Conservation (phyloP, 30 jellyfish, hydroid and myxozoan genomes). For the Morbakka virulenta region DNA sequence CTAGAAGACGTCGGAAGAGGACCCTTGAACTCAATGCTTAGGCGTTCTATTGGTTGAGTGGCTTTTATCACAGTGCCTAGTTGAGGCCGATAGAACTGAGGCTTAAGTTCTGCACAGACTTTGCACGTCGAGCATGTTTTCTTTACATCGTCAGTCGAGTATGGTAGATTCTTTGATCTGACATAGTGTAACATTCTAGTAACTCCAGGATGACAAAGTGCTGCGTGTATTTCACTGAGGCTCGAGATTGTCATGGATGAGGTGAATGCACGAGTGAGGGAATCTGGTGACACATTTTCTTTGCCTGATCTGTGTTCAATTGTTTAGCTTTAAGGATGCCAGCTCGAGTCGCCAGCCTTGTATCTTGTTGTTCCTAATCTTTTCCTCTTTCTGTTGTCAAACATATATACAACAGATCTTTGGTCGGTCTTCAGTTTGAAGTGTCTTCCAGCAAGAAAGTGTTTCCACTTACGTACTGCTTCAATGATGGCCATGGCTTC, state of each 20-base stretch:
- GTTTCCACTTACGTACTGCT: too few relatives aligned
- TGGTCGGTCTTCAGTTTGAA: conserved; percentile 54
- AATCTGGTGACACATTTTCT: conserved; percentile 57
- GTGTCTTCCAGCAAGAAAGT: conserved; percentile 25
- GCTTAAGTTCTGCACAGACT: conserved; percentile 45
- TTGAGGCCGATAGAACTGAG: conserved; percentile 7
- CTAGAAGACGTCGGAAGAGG: conserved; percentile 36
- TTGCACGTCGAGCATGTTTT: conserved; percentile 31
- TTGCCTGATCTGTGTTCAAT: conserved; percentile 48
- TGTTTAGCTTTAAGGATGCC: conserved; percentile 41
- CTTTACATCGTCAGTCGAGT: conserved; percentile 48
- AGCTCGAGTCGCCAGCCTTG: conserved; percentile 66
- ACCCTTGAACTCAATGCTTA: conserved; percentile 58
- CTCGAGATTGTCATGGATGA: conserved; percentile 1
- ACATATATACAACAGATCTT: conserved; percentile 63
- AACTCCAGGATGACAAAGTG: conserved; percentile 66
- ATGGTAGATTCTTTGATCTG: conserved; percentile 28
- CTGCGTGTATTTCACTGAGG: conserved; percentile 18
- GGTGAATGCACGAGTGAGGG: conserved; percentile 2
- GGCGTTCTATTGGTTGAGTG: conserved; percentile 40
- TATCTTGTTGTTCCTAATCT: conserved; percentile 61
- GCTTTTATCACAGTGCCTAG: conserved; percentile 51
- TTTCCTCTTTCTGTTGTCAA: conserved; percentile 52
- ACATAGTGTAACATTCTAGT: conserved; percentile 46
- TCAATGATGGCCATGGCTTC: too few relatives aligned